Percentiles rank a stretch among this genome's conserved stretches.
Conservation (phyloP, 1,140 invertebrate genomes). For the Heterodera carotae region DNA sequence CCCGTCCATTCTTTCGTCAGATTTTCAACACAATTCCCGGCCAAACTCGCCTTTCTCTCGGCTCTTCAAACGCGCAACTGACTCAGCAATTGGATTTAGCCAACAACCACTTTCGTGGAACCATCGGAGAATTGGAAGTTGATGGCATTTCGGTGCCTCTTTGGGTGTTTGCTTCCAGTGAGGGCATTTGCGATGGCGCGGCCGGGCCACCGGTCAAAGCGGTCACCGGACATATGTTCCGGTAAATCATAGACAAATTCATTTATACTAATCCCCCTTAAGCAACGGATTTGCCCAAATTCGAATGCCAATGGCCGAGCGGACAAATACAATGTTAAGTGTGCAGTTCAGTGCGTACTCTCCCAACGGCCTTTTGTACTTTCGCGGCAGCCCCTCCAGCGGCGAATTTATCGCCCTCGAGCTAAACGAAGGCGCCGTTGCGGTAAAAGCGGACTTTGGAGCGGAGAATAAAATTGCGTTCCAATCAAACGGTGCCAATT, state of each 20-base stretch:
- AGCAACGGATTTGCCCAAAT: constrained; percentile 63
- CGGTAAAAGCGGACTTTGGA: constrained; percentile 57
- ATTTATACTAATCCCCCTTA: constrained; percentile 19
- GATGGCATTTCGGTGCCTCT: constrained; percentile 56
- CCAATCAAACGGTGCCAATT: constrained; percentile 41
- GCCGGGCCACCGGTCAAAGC: constrained; percentile 39
- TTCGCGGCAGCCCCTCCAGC: constrained; percentile 56
- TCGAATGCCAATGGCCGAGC: constrained; percentile 50
- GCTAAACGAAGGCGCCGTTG: constrained; percentile 54
- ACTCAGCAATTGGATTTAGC: constrained; percentile 50
- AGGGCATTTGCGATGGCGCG: constrained; percentile 59
- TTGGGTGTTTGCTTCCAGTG: constrained; percentile 53
- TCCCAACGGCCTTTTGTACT: constrained; percentile 60
- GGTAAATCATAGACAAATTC: constrained; percentile 43
- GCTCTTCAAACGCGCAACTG: constrained; percentile 36
- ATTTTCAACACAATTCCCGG: constrained; percentile 64
- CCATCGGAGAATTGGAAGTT: constrained; percentile 55
- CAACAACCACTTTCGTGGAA: constrained; percentile 59
- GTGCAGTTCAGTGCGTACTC: constrained; percentile 62
- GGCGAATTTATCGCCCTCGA: constrained; percentile 59
- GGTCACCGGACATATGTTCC: constrained; percentile 59
- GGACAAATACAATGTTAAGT: constrained; percentile 56
- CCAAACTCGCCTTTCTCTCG: constrained; percentile 55
- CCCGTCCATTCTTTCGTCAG: neutral
- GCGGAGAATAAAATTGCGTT: constrained; percentile 46